These are phyloP conservation scores for Gulo gulo DNA, from an alignment of 2,113 vertebrate genomes.

Conservation along the genomic window DNA sequence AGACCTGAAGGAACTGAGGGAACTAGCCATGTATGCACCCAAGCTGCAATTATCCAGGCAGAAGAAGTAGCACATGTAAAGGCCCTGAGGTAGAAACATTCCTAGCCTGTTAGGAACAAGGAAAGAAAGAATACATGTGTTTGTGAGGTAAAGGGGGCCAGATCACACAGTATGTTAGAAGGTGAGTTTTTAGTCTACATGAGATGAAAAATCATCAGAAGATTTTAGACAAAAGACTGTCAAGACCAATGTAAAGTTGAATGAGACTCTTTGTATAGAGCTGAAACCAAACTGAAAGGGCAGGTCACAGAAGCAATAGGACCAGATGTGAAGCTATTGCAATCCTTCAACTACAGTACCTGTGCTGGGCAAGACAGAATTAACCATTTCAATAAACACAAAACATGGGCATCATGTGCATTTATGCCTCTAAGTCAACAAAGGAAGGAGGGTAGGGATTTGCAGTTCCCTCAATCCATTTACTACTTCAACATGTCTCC, in stretches of 20 bases:
- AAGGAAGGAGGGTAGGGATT: neutral
- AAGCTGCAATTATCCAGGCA: neutral
- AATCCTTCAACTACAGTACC: neutral
- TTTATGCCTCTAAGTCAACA: neutral
- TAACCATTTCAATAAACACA: neutral
- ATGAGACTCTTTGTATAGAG: neutral
- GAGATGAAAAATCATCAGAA: neutral
- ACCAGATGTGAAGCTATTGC: neutral
- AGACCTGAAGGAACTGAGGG: neutral
- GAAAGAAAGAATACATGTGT: neutral
- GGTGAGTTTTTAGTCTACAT: neutral
- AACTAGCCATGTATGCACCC: too few species aligned
- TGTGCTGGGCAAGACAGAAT: neutral
- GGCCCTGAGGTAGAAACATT: neutral
- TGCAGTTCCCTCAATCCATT: neutral
- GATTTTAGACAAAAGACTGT: neutral
- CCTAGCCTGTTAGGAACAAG: neutral
- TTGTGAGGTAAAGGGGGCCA: rapidly evolving
- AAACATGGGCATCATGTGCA: neutral
- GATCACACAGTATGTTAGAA: neutral
- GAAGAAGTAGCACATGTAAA: neutral
- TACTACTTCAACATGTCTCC: neutral
- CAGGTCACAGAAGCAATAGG: neutral
- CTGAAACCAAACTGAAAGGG: neutral
- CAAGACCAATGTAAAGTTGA: neutral